phyloP scores from a whole-genome alignment of 2,113 vertebrate genomes.

The Ornithorhynchus anatinus region DNA sequence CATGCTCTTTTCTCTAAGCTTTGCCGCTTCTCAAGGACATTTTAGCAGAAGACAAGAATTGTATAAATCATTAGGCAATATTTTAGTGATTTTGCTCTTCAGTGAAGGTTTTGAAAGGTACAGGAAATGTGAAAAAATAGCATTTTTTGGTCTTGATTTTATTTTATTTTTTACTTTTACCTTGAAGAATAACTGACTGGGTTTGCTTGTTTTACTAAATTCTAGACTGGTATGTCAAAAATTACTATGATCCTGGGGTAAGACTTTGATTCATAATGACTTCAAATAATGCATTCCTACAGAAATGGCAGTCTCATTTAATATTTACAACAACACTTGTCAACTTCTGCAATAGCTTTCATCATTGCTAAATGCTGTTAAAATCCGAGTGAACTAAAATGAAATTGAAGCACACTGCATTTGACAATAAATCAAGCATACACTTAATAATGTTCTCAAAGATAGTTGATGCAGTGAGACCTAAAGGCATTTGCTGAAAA shows the following conservation, averaged over 20 bases:
- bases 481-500: constrained; percentile 4
- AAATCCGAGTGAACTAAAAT: constrained; percentile 29
- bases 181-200: not conserved
- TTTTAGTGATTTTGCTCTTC: too few relatives aligned
- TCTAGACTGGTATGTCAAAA: constrained; percentile 23
- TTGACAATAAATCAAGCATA: constrained; percentile 32
- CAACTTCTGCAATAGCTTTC: constrained; percentile 7
- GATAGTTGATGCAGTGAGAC: constrained; percentile 1
- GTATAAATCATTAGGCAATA: not conserved
- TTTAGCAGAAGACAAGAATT: constrained; percentile 9
- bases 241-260: constrained; percentile 20
- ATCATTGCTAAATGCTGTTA: constrained; percentile 43
- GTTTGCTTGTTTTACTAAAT: constrained; percentile 11
- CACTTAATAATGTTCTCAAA: constrained; percentile 21
- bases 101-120: constrained; percentile 43
- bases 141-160: too few relatives aligned
- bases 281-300: not conserved
- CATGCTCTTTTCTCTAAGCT: too few relatives aligned
- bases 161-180: not conserved
- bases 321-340: constrained; percentile 11
- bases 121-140: constrained; percentile 15
- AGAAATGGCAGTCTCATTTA: constrained; percentile 14
- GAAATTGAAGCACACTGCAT: not conserved
- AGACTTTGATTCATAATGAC: constrained; percentile 20
- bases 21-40: too few relatives aligned